Percentiles rank a stretch among this genome's conserved stretches.
Conservation (phyloP, 2,797 vertebrate species). For the Mustela erminea region DNA sequence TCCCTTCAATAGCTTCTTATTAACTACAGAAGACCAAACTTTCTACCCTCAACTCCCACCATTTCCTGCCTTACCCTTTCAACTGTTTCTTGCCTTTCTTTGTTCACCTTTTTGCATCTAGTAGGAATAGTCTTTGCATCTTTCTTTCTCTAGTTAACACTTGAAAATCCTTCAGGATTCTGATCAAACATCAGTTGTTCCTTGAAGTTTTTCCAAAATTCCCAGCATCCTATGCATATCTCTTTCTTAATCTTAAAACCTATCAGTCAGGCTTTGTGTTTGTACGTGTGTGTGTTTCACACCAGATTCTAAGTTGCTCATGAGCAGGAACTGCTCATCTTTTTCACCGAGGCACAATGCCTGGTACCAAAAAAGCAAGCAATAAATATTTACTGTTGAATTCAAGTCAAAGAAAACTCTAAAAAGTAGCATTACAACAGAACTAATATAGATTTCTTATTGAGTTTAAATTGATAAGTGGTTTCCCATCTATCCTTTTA, state of each 20-base stretch:
- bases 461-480: constrained; percentile 34
- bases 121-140: not conserved
- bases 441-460: constrained; percentile 52
- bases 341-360: constrained; percentile 46
- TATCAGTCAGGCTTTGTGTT: not conserved
- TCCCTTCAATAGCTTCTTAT: not conserved
- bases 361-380: not conserved
- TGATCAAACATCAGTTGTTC: not conserved
- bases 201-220: not conserved
- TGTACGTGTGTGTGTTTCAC: not conserved
- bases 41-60: not conserved
- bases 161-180: not conserved
- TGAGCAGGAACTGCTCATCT: not conserved
- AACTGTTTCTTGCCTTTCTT: not conserved
- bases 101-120: not conserved
- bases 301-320: not conserved
- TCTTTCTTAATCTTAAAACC: not conserved
- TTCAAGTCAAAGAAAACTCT: constrained; percentile 45
- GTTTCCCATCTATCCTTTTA: constrained; percentile 50
- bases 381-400: constrained; percentile 37
- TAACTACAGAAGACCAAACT: not conserved
- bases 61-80: not conserved
- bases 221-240: not conserved
- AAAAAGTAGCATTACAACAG: constrained; percentile 29
- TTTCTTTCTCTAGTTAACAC: not conserved